Percentiles rank a stretch among this genome's conserved stretches.
These are phyloP conservation scores for Antigone vipio DNA, from an alignment of 2,113 vertebrate species.

Conservation along the genomic window DNA sequence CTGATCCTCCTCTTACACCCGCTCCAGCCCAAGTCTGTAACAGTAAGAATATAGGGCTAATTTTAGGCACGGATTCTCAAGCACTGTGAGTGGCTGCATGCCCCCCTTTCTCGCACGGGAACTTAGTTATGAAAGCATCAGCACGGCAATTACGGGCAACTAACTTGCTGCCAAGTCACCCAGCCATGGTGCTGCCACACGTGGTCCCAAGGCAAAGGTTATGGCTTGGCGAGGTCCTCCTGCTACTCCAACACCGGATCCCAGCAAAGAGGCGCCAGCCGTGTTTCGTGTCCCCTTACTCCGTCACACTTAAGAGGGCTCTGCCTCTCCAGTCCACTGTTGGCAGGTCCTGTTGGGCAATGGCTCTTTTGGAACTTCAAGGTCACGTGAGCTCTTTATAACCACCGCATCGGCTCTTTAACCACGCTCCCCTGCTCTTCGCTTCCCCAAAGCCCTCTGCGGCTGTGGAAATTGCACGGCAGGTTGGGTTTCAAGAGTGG, in stretches of 20 bases:
- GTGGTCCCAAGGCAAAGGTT: accelerated
- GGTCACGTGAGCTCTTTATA: background rate
- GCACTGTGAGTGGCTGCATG: accelerated
- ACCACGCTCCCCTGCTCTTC: background rate
- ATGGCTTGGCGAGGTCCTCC: background rate
- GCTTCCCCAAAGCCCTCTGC: background rate
- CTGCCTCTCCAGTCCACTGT: background rate
- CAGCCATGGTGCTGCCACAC: accelerated
- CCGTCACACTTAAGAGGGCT: background rate
- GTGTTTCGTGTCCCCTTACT: background rate
- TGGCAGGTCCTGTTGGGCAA: background rate
- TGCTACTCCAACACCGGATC: background rate
- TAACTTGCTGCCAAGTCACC: background rate
- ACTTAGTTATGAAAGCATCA: background rate
- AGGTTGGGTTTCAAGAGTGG: background rate
- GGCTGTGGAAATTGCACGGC: background rate
- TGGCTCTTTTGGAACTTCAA: background rate
- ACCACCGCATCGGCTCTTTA: accelerated
- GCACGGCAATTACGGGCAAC: accelerated
- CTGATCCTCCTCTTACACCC: background rate
- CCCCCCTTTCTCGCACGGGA: background rate
- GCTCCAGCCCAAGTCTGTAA: background rate
- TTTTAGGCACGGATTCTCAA: background rate
- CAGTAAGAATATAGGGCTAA: background rate
- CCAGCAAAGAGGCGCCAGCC: accelerated